Evolutionary conservation across 2,797 vertebrate species (phyloP), one percentile per base, ranked within the genome.

Genomic region (Lutjanus campechanus): DNA sequence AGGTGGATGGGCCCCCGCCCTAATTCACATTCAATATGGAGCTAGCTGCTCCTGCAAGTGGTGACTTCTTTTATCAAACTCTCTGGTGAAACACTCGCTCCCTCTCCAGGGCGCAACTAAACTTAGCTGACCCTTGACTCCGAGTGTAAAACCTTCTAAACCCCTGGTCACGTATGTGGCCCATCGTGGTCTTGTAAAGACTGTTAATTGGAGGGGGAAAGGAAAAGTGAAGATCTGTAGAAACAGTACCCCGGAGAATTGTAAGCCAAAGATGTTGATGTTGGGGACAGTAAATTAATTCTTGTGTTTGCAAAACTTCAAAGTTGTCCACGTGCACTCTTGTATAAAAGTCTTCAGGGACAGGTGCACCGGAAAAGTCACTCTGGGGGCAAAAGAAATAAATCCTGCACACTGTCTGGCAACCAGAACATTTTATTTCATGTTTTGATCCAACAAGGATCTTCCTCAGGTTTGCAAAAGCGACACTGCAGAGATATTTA

Each of bases 41-140:
- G 63, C 47, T 13, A 19, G 66, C 79, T 49, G 47, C 79, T 81
- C 59, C 77, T 71, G 77, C 54, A 78, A 53, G 66, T 74, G 60
- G 73, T 49, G 58, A 68, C 74, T 63, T 56, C 82, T 67, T 63
- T 49, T 69, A 83, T 82, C 76, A 49, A 20, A 50, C 66, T 71
- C 83, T 85, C 82, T 77, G 84, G 56, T 84, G 69, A 81, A 91
- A 81, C 77, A 29, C 68, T 84, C 64, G 47, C 72, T 74, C 66
- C 54, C 67, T 85, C 85, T 89, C 86, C 77, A 49, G 83, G 85
- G 80, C 25, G 1, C 76, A 36, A 36, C 85, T 87, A 89, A 91
- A 90, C 82, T 84, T 73, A 85, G 76, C 65, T 60, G 83, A 88
- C 90, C 86, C 43, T 62, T 85, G 82, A 88, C 86, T 62, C 68